Percentiles rank a stretch among this genome's conserved stretches.
These are phyloP conservation scores for Lindbergichthys nudifrons DNA, from an alignment of 2,797 vertebrate genomes.

Conservation along the genomic window DNA sequence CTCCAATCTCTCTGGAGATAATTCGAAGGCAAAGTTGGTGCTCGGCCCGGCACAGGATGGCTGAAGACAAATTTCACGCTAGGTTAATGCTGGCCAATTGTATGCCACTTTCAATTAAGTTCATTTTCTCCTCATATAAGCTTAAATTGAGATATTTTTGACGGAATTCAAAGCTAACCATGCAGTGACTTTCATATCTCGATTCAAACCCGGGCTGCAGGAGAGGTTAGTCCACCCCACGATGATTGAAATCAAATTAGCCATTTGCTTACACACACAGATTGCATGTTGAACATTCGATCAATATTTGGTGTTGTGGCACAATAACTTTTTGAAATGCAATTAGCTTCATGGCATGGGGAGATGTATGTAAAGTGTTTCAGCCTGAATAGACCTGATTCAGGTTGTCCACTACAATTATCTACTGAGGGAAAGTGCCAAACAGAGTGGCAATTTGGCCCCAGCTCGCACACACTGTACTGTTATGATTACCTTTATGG, in stretches of 20 bases:
- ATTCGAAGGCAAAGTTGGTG: conserved; percentile 60
- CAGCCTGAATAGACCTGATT: conserved; percentile 80
- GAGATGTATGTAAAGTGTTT: conserved; percentile 81
- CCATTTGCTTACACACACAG: conserved; percentile 70
- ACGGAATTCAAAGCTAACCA: conserved; percentile 65
- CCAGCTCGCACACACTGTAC: conserved; percentile 66
- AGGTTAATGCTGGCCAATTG: conserved; percentile 81
- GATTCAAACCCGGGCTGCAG: conserved; percentile 64
- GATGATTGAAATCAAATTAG: conserved; percentile 79
- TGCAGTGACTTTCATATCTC: conserved; percentile 72
- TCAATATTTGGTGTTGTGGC: conserved; percentile 80
- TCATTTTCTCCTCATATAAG: conserved; percentile 73
- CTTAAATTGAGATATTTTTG: conserved; percentile 77
- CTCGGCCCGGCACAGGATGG: conserved; percentile 58
- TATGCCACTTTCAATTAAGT: conserved; percentile 84
- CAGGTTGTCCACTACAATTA: conserved; percentile 85
- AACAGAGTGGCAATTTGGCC: conserved; percentile 79
- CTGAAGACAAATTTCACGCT: conserved; percentile 81
- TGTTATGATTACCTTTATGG: conserved; percentile 83
- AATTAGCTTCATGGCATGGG: conserved; percentile 78
- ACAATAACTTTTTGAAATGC: conserved; percentile 78
- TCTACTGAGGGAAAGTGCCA: conserved; percentile 72
- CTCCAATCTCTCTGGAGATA: conserved; percentile 66
- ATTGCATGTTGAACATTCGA: conserved; percentile 81
- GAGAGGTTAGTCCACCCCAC: conserved; percentile 52